Base-by-base conservation (phyloP, 1,140 invertebrate species). In the Drosophila navojoa region DNA sequence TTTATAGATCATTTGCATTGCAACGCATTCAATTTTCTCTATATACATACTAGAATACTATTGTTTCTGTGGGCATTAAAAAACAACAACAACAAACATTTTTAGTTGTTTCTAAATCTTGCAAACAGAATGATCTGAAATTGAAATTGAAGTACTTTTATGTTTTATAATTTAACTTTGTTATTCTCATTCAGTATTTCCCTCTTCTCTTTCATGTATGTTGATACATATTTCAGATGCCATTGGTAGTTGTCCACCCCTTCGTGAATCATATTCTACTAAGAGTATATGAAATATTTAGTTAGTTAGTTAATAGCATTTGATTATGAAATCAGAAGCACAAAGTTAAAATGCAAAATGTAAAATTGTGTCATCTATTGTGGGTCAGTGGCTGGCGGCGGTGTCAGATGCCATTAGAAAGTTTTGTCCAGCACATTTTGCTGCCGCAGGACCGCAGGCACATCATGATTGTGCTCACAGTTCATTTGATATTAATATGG, bases 401-500 rank as follows among this genome's bases (percentile, higher is more conserved):
- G 32, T 52, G 57, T 76, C 62, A 79, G 40, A 63, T 57, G 49
- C 67, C 63, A 76, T 61, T 63, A 68, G 52, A 66, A 71, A 79
- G 60, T 76, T 72, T 61, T 57, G 68, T 47, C 25, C 22, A 47
- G 58, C 27, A 54, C 71, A 77, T 70, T 55, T 29, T 60, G 60
- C 32, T 53, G 54, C 44, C 45, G 15, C 19, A 44, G 61, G 55
- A 45, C 60, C 67, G 50, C 49, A 40, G 64, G 42, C 66, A 58
- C 76, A 81, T 70, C 68, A 78, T 79, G 72, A 79, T 87, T 78
- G 76, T 70, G 63, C 75, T 87, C 54, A 81, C 82, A 86, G 82
- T 86, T 86, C 82, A 86, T 86, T 86, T 86, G 78, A 81, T 86
- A 86, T 86, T 86, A 86, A 86, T 86, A 86, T 81, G 73, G 79